A percentile compares a stretch with the other conserved stretches of the same genome.
These are phyloP conservation scores for Malacoraja senta DNA, from an alignment of 2,797 vertebrate genomes.

Conservation along the genomic window DNA sequence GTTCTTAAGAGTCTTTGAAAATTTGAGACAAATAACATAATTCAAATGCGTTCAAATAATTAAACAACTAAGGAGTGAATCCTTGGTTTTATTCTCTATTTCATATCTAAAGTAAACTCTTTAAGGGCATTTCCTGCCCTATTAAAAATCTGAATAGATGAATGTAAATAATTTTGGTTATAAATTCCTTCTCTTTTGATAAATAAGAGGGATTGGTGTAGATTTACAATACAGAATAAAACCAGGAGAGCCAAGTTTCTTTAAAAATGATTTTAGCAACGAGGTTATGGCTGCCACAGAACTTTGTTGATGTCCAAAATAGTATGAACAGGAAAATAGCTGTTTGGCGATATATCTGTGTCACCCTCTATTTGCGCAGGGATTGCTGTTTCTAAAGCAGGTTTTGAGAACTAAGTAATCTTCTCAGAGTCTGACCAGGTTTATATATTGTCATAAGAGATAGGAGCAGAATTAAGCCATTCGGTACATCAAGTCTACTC, in stretches of 20 bases:
- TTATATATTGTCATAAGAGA: no score
- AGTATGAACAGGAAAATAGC: background rate
- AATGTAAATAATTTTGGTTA: background rate
- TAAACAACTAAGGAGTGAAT: background rate
- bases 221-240: no score
- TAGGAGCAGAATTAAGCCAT: no score
- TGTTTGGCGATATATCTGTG: background rate
- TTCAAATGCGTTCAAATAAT: no score
- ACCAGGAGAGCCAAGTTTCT: no score
- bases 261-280: no score
- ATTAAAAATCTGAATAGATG: background rate
- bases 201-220: background rate
- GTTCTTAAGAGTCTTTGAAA: background rate
- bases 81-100: background rate
- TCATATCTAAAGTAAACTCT: background rate
- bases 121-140: background rate
- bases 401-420: background rate
- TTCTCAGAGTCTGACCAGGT: background rate
- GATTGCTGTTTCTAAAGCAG: background rate
- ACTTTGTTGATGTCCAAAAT: no score
- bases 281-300: no score
- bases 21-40: no score
- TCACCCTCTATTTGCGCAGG: background rate
- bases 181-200: background rate
- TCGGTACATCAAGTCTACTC: no score